These are phyloP conservation scores for Catocala sponsa DNA, from an alignment of 2,888 invertebrate species.

Conservation along the genomic window DNA sequence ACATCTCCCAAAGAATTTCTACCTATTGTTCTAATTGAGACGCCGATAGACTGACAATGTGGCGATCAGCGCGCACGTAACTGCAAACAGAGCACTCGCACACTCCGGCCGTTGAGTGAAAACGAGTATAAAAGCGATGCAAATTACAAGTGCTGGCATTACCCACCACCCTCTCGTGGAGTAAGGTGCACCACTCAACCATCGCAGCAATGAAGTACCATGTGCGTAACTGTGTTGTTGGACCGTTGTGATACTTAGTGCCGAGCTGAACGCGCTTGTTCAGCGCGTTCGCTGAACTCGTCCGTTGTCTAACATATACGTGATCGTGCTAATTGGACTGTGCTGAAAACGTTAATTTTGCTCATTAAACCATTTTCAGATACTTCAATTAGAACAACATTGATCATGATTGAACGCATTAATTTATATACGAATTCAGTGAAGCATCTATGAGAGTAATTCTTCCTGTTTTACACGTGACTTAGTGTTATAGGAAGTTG, in stretches of 20 bases:
- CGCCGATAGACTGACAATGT: constrained; percentile 78
- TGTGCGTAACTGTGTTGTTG: constrained; percentile 74
- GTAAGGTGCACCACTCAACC: constrained; percentile 66
- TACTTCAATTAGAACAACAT: too few relatives aligned
- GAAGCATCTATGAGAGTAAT: constrained; percentile 56
- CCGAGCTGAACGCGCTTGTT: constrained; percentile 29
- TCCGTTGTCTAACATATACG: constrained; percentile 21
- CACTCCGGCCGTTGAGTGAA: constrained; percentile 73
- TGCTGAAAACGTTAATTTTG: constrained; percentile 35
- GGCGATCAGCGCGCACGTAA: constrained; percentile 71
- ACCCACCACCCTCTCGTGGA: constrained; percentile 80
- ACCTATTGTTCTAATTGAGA: constrained; percentile 82
- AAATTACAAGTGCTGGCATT: constrained; percentile 83
- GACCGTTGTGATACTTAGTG: constrained; percentile 52
- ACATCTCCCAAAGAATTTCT: constrained; percentile 79
- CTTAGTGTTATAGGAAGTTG: constrained; percentile 63
- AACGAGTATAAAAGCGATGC: constrained; percentile 86
- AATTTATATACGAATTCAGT: constrained; percentile 60
- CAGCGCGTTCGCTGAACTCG: constrained; percentile 31
- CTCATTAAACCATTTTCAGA: constrained; percentile 16
- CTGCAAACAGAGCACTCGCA: constrained; percentile 75
- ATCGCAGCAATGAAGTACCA: constrained; percentile 79
- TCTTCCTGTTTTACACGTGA: constrained; percentile 62
- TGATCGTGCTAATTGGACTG: constrained; percentile 53
- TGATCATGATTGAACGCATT: constrained; percentile 39